Evolutionary conservation across 2,113 vertebrate genomes (phyloP), one percentile per base, ranked within the genome.

Genomic region (Microtus richardsoni): DNA sequence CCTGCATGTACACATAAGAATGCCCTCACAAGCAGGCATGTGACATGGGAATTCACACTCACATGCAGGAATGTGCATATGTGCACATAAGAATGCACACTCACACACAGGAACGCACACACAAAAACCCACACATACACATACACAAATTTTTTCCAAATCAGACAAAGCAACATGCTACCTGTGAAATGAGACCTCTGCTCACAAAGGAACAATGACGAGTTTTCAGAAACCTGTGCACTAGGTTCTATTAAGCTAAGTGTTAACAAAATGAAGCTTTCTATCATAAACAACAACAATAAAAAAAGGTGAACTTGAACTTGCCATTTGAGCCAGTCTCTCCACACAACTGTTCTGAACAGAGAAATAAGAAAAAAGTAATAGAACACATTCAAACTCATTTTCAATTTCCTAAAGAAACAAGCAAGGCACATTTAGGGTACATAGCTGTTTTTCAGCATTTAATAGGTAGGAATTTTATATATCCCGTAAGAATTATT

Each of bases 401-500:
- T 95, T 95, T 97, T 89, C 94, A 86, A 89, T 95, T 93, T 95
- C 66, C 3, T 91, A 66, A 96, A 95, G 78, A 80, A 92, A 94
- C 89, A 88, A 33, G 54, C 78, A 92, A 77, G 85, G 7, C 60
- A 93, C 79, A 70, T 88, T 95, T 93, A 71, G 66, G 87, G 70
- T 91, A 89, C 89, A 64, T 79, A 64, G 88, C 89, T 84, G 6
- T 95, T 96, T 95, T 96, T 91, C 75, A 93, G 58, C 44, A 64
- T 95, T 95, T 94, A 97, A 91, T 96, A 86, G 74, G 71, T 77
- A 95, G 91, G 85, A 91, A 86, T 97, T 96, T 96, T 90, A 91
- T 96, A 86, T 58, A 83, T 86, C 94, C 89, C 80, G 19, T 92
- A 87, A 97, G 97, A 96, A 97, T 97, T 96, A 97, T 96, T 97